Base-by-base conservation (phyloP, 2,888 invertebrate species). In the Hypsopygia costalis region DNA sequence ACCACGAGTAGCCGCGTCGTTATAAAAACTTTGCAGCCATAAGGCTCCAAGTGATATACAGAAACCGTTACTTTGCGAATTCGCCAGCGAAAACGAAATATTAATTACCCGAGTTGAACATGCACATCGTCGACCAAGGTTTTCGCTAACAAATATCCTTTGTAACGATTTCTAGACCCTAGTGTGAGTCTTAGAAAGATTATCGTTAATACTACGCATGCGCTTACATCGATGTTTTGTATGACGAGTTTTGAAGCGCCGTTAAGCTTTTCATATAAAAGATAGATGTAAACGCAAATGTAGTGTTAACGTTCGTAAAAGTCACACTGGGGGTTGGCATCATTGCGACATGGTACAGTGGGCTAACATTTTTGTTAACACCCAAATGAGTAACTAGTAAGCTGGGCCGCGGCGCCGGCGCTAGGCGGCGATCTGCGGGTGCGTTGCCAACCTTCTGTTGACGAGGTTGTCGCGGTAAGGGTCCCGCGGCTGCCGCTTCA, bases 401-500 rank as follows among this genome's bases (percentile, higher is more conserved):
- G 81, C 81, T 61, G 68, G 59, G 69, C 64, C 54, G 46, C 46
- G 25, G 47, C 51, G 47, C 56, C 34, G 45, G 41, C 42, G 39
- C 34, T 42, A 55, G 51, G 52, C 50, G 56, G 55, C 35, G 27
- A 10, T 10, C 36, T 33, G 39, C 20, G 36, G 62, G 69, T 73
- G 76, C 74, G 72, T 52, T 65, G 76, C 93, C 92, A 92, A 97
- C 97, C 98, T 97, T 94, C 96, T 96, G 92, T 98, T 98, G 89
- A 98, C 98, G 92, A 98, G 95, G 93, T 98, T 98, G 94, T 98
- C 98, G 91, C 95, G 95, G 92, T 96, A 94, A 82, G 98, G 97
- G 93, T 98, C 95, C 92, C 98, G 94, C 80, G 98, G 98, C 92
- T 96, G 95, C 89, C 98, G 94, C 94, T 98, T 98, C 98, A 98